Conservation (phyloP, 30 jellyfish, hydroid and myxozoan genomes). For the Sanderia malayensis region DNA sequence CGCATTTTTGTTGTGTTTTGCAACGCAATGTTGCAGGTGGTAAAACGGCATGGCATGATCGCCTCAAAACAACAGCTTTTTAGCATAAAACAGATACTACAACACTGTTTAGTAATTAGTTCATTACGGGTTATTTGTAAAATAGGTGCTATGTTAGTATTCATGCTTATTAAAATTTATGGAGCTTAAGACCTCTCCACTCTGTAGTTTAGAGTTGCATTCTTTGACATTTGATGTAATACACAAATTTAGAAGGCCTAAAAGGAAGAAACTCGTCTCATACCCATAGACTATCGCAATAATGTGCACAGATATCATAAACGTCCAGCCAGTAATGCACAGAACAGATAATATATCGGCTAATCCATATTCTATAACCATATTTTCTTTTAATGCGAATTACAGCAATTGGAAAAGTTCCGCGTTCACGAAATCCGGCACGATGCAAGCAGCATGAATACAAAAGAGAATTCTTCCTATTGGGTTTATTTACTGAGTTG, state of each 20-base stretch:
- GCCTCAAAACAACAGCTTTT: too few species aligned
- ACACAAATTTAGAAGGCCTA: background rate
- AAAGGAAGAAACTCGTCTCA: background rate
- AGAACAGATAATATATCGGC: slow-evolving; percentile 30
- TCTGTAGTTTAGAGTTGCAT: background rate
- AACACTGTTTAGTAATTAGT: too few species aligned
- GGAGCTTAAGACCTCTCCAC: background rate
- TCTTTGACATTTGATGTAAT: background rate
- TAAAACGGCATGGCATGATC: too few species aligned
- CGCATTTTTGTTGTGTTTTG: too few species aligned
- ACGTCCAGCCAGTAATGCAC: slow-evolving; percentile 44
- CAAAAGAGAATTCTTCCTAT: too few species aligned
- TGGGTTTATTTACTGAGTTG: too few species aligned
- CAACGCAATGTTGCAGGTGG: too few species aligned
- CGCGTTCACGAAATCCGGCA: too few species aligned
- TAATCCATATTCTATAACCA: slow-evolving; percentile 25
- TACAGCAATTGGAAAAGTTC: too few species aligned
- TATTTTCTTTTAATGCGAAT: slow-evolving; percentile 9
- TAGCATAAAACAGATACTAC: too few species aligned
- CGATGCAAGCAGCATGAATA: too few species aligned
- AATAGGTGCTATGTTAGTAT: background rate
- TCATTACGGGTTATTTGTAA: too few species aligned
- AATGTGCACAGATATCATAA: slow-evolving; percentile 44
- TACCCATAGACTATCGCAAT: slow-evolving; percentile 65
- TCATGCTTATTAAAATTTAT: background rate